phyloP scores from a whole-genome alignment of 2,113 vertebrate species.

The Gorsachius goisagi region DNA sequence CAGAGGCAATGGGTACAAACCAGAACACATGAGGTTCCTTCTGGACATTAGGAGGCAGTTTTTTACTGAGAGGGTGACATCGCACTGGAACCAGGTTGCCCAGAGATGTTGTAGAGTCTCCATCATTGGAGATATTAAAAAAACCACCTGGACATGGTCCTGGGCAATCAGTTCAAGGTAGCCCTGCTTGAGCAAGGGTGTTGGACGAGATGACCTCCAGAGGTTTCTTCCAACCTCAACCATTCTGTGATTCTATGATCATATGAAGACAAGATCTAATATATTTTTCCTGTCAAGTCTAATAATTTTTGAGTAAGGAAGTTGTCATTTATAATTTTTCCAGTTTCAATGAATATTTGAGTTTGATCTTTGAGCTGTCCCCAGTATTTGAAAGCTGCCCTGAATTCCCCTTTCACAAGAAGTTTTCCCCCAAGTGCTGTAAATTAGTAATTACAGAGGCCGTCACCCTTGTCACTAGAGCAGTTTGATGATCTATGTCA shows the following conservation, averaged over 20 bases:
- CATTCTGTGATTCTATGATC: neutral
- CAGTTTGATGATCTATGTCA: neutral
- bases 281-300: neutral
- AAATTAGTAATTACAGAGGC: neutral
- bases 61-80: neutral
- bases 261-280: neutral
- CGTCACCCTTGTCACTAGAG: neutral
- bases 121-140: neutral
- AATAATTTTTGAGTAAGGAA: neutral
- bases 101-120: neutral
- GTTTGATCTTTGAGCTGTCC: neutral
- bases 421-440: neutral
- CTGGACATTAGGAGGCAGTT: too few species aligned
- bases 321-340: neutral
- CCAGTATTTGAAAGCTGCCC: neutral
- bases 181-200: neutral
- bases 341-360: neutral
- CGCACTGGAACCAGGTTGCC: neutral
- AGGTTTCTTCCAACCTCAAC: neutral
- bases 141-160: fast-evolving
- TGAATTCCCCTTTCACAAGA: neutral
- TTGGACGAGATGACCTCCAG: neutral
- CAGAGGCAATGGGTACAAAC: neutral
- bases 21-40: neutral
- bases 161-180: neutral